Evolutionary conservation across 2,888 invertebrate species (phyloP).

Genomic region (Campoplex nolae): DNA sequence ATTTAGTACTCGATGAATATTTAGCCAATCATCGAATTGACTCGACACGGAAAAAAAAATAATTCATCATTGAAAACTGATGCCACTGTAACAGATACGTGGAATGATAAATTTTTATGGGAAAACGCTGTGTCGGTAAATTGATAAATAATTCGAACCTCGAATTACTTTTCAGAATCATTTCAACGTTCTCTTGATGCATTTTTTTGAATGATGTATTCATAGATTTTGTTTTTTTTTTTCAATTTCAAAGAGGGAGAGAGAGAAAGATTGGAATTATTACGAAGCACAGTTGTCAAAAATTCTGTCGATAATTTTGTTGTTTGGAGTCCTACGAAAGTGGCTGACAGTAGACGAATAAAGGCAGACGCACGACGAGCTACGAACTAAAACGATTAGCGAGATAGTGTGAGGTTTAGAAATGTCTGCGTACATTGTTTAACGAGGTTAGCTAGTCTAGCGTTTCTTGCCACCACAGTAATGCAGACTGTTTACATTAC

Average conservation of each 20-base stretch:
- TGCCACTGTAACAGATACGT: not conserved
- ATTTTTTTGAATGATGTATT: not conserved
- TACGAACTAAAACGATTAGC: slow-evolving; percentile 60
- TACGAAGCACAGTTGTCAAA: not conserved
- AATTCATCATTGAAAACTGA: slow-evolving; percentile 13
- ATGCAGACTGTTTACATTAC: slow-evolving; percentile 10
- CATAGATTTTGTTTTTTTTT: not conserved
- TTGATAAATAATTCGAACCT: not conserved
- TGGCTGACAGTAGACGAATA: not conserved
- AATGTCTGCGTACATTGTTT: slow-evolving; percentile 67
- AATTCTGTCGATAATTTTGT: slow-evolving; percentile 13
- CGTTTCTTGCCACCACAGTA: slow-evolving; percentile 23
- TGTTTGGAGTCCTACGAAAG: slow-evolving; percentile 11
- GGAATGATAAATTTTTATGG: not conserved
- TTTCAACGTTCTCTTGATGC: too few relatives aligned
- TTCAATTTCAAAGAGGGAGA: not conserved
- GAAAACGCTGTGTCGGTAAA: not conserved
- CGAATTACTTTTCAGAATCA: not conserved
- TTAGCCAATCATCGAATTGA: slow-evolving; percentile 30
- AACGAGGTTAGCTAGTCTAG: slow-evolving; percentile 81
- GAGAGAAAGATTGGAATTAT: not conserved
- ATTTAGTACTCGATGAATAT: slow-evolving; percentile 45
- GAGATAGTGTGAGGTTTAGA: slow-evolving; percentile 54
- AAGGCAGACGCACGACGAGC: slow-evolving; percentile 38
- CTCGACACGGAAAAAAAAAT: slow-evolving; percentile 14